A percentile compares a stretch with the other conserved stretches of the same genome.
Conservation (phyloP, 2,113 vertebrate genomes). For the Oreochromis spilurus region DNA sequence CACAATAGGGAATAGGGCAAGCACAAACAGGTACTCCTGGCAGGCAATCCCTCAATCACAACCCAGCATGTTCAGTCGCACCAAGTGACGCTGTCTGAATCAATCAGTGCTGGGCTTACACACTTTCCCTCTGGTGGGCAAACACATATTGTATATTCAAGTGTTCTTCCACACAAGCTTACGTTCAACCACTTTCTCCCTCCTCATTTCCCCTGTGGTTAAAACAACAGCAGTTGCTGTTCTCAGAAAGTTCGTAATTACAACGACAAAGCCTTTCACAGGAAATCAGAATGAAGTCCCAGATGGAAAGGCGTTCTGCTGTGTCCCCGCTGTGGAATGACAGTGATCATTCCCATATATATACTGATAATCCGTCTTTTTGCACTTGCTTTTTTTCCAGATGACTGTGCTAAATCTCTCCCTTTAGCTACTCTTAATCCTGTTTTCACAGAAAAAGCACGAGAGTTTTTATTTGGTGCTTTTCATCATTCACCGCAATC, state of each 20-base stretch:
- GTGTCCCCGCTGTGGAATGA: not conserved
- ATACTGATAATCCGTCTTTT: slow-evolving; percentile 37
- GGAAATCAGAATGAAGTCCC: slow-evolving; percentile 27
- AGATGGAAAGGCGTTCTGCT: slow-evolving; percentile 37
- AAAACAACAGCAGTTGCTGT: not conserved
- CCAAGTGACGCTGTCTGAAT: not conserved
- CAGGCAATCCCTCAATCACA: slow-evolving; percentile 27
- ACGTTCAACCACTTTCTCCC: not conserved
- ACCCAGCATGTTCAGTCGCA: slow-evolving; percentile 1
- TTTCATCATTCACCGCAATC: slow-evolving; percentile 41
- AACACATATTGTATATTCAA: slow-evolving; percentile 1
- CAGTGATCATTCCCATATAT: slow-evolving; percentile 18
- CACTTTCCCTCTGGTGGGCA: slow-evolving; percentile 1
- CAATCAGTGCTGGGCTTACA: slow-evolving; percentile 7
- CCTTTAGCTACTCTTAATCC: slow-evolving; percentile 51
- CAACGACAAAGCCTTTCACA: slow-evolving; percentile 12
- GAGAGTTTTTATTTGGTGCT: slow-evolving; percentile 23
- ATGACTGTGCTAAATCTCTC: slow-evolving; percentile 45
- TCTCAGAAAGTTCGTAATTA: slow-evolving; percentile 42
- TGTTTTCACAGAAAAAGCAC: slow-evolving; percentile 35
- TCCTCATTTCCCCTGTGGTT: not conserved
- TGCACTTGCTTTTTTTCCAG: slow-evolving; percentile 33
- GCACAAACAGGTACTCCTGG: slow-evolving; percentile 26
- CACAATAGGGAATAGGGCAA: not conserved
- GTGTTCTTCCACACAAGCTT: not conserved